A percentile compares a stretch with the other conserved stretches of the same genome.
Conservation (phyloP, 2,113 vertebrate species). For the Lepidothrix coronata region DNA sequence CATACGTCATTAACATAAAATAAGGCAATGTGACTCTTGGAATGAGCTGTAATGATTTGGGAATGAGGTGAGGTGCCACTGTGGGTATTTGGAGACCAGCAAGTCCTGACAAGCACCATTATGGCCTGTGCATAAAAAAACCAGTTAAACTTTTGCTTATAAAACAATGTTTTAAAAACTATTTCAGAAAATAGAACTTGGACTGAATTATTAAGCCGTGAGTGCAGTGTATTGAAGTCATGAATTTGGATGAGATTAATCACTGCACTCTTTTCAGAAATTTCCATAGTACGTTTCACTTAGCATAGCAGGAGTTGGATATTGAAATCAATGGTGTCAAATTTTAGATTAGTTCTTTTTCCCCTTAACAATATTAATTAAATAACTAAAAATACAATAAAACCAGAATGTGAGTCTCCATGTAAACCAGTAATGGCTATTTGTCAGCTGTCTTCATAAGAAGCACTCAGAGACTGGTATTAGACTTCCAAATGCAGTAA, state of each 20-base stretch:
- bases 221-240: background rate
- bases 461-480: constrained; percentile 5
- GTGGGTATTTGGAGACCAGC: background rate
- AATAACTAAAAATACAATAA: constrained; percentile 24
- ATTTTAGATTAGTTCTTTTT: background rate
- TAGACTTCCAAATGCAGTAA: constrained; percentile 49
- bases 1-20: constrained; percentile 11
- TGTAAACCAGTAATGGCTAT: constrained; percentile 45
- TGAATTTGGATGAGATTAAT: background rate
- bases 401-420: constrained; percentile 23
- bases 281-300: background rate
- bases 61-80: background rate
- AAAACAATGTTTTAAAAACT: background rate
- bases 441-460: constrained; percentile 48
- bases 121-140: background rate
- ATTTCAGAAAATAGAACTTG: background rate
- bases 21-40: background rate
- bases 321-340: background rate
- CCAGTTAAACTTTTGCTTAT: background rate
- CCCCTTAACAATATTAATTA: background rate
- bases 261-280: background rate
- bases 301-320: background rate
- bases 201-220: background rate
- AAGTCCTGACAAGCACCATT: background rate
- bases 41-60: background rate